phyloP scores from a whole-genome alignment of 92 coral and sea anemone genomes.

The Plumapathes pennacea region DNA sequence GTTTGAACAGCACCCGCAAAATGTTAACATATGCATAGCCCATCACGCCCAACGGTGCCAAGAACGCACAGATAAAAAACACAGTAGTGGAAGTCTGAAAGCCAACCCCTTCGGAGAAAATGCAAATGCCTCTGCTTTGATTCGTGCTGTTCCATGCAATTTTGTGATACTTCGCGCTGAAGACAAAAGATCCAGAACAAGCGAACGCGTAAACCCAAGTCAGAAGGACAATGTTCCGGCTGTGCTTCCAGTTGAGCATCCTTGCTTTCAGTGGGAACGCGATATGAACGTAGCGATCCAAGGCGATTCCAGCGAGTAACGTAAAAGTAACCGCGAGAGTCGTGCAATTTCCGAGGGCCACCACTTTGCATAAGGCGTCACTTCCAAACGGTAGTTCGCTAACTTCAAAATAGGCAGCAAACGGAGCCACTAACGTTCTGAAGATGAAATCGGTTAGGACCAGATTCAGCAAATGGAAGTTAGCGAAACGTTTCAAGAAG shows the following conservation, averaged over 20 bases:
- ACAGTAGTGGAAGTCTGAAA: slow-evolving; percentile 20
- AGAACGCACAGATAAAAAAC: slow-evolving; percentile 38
- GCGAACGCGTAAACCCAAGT: slow-evolving; percentile 37
- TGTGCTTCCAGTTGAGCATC: slow-evolving; percentile 40
- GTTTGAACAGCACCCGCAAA: slow-evolving; percentile 30
- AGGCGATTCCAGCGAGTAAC: slow-evolving; percentile 19
- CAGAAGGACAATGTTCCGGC: slow-evolving; percentile 17
- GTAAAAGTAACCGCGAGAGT: slow-evolving; percentile 24
- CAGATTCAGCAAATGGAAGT: slow-evolving; percentile 33
- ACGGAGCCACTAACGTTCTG: slow-evolving; percentile 12
- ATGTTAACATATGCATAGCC: slow-evolving; percentile 27
- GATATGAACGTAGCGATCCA: slow-evolving; percentile 35
- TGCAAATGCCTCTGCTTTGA: not conserved
- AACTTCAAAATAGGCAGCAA: slow-evolving; percentile 7
- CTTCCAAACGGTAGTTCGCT: slow-evolving; percentile 4
- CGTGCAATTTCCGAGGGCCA: slow-evolving; percentile 10
- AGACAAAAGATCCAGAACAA: slow-evolving; percentile 28
- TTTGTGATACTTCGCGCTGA: slow-evolving; percentile 18
- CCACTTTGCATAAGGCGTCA: slow-evolving; percentile 7
- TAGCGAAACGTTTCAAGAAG: slow-evolving; percentile 29
- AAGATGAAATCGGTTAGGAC: slow-evolving; percentile 18
- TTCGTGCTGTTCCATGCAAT: not conserved
- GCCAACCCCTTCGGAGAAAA: slow-evolving; percentile 13
- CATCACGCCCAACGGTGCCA: slow-evolving; percentile 31
- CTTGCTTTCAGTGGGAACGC: slow-evolving; percentile 35